Evolutionary conservation across 2,113 vertebrate species (phyloP).

Genomic region (Nymphicus hollandicus): DNA sequence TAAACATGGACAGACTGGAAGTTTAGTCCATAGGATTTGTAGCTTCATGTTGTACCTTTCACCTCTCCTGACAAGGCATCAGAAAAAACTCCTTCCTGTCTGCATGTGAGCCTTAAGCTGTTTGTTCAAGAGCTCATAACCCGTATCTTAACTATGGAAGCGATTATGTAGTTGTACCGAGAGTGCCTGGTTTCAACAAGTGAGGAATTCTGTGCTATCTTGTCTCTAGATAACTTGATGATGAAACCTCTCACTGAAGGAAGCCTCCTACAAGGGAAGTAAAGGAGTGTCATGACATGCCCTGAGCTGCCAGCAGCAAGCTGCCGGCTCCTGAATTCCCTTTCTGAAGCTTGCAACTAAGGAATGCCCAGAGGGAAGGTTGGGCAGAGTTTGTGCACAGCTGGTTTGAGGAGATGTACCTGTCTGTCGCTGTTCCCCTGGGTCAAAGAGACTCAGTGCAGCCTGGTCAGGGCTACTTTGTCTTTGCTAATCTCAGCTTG

Average conservation of each 20-base stretch:
- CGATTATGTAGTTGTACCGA: neutral
- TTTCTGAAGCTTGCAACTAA: neutral
- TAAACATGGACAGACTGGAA: neutral
- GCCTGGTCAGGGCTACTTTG: neutral
- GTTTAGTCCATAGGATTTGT: neutral
- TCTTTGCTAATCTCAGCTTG: neutral
- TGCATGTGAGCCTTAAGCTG: neutral
- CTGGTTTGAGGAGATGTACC: neutral
- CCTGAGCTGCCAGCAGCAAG: neutral
- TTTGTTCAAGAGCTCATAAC: neutral
- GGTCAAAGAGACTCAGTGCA: neutral
- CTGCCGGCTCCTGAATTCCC: neutral
- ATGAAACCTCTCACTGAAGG: neutral
- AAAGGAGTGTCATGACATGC: accelerated
- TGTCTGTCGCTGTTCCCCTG: neutral
- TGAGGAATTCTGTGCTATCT: neutral
- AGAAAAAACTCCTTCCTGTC: neutral
- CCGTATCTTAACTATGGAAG: neutral
- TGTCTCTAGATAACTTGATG: neutral
- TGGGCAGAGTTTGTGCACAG: neutral
- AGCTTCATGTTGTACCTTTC: neutral
- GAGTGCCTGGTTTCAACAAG: neutral
- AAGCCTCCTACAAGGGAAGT: neutral
- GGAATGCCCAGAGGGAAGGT: neutral
- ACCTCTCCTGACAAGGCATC: neutral